Percentiles rank a stretch among this genome's conserved stretches.
Conservation (phyloP, 2,113 vertebrate species). For the Chunga burmeisteri region DNA sequence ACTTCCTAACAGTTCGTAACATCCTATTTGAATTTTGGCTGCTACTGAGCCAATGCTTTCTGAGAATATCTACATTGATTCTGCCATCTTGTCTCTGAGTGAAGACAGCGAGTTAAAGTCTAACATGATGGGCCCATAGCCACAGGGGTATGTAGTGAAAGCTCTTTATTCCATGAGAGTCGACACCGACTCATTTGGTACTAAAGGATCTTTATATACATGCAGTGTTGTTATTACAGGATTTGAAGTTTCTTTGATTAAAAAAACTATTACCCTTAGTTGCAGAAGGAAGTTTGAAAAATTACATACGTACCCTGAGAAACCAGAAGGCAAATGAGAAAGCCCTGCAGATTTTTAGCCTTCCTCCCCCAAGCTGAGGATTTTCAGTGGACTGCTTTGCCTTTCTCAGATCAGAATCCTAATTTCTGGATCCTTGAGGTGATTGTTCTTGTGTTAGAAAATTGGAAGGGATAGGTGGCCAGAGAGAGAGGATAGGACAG, state of each 20-base stretch:
- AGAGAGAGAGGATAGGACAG: not conserved
- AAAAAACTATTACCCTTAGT: not conserved
- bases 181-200: not conserved
- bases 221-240: not conserved
- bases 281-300: not conserved
- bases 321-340: not conserved
- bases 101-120: not conserved
- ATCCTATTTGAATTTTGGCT: not conserved
- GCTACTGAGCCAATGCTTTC: not conserved
- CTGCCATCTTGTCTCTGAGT: not conserved
- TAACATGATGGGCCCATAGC: not conserved
- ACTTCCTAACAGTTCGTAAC: not conserved
- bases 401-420: not conserved
- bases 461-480: not conserved
- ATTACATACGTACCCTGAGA: not conserved
- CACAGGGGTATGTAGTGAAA: not conserved
- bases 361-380: not conserved
- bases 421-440: not conserved
- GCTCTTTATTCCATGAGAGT: not conserved
- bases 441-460: not conserved
- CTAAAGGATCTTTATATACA: not conserved
- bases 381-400: not conserved
- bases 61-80: not conserved
- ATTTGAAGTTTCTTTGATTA: not conserved
- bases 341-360: not conserved